A percentile compares a stretch with the other conserved stretches of the same genome.
Conservation (phyloP, 2,797 vertebrate genomes). For the Octomys mimax region DNA sequence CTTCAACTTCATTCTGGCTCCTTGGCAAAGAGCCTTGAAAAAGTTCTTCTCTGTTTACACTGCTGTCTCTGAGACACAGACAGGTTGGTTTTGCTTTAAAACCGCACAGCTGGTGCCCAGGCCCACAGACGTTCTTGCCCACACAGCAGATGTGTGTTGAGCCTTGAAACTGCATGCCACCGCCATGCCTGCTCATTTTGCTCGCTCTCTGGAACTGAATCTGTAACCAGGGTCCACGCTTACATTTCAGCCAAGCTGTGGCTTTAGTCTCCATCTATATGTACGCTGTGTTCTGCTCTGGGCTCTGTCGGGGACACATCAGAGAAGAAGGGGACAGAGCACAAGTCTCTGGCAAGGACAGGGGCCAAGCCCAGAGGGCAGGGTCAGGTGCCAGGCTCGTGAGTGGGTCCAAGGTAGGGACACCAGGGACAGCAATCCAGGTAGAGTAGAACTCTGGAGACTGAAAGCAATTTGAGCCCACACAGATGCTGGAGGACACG, state of each 20-base stretch:
- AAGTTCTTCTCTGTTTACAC: background rate
- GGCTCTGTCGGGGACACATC: background rate
- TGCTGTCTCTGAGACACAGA: conserved; percentile 37
- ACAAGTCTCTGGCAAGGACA: conserved; percentile 1
- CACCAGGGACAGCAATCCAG: background rate
- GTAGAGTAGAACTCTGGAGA: background rate
- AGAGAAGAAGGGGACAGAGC: background rate
- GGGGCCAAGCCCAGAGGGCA: background rate
- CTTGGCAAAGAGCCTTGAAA: background rate
- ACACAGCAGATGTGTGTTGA: background rate
- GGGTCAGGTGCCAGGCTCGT: background rate
- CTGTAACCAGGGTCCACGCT: background rate
- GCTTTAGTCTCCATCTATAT: background rate
- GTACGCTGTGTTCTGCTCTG: background rate
- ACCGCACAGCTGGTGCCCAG: background rate
- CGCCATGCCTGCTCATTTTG: background rate
- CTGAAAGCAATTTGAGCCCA: background rate
- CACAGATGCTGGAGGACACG: background rate
- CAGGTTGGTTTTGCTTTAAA: background rate
- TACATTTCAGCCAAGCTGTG: background rate
- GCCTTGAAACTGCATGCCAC: background rate
- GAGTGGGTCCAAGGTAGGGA: background rate
- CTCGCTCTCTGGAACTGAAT: background rate
- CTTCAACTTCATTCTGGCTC: background rate
- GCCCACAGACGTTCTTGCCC: background rate